phyloP scores from a whole-genome alignment of 2,888 invertebrate genomes.

The Poecilus cupreus region DNA sequence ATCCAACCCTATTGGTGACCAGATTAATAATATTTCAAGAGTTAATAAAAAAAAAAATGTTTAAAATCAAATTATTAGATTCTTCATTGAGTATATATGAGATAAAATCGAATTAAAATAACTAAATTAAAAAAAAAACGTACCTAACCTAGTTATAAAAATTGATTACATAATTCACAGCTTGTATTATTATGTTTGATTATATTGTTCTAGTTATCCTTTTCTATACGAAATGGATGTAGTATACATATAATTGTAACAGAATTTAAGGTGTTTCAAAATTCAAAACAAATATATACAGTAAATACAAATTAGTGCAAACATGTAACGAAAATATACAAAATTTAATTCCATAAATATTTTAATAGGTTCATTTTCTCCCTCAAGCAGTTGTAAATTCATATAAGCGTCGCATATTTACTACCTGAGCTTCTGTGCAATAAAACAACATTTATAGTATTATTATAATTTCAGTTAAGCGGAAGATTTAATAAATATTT shows the following conservation, averaged over 20 bases:
- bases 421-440: neutral
- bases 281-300: constrained; percentile 15
- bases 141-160: no score
- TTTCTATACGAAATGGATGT: neutral
- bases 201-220: neutral
- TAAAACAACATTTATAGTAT: constrained; percentile 52
- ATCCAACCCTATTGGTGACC: no score
- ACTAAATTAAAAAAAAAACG: no score
- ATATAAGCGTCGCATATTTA: neutral
- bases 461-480: constrained; percentile 43
- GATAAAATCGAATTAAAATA: no score
- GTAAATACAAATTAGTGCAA: constrained; percentile 37
- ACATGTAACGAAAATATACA: constrained; percentile 23
- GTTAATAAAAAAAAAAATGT: no score
- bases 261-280: constrained; percentile 20
- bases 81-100: no score
- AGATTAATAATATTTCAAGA: no score
- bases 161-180: no score
- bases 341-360: constrained; percentile 40
- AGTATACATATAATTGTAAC: neutral
- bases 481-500: constrained; percentile 47
- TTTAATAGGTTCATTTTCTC: constrained; percentile 33
- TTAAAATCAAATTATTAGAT: no score
- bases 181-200: neutral
- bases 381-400: constrained; percentile 32